These are phyloP conservation scores for Mamestra configurata DNA, from an alignment of 1,140 invertebrate genomes.

Conservation along the genomic window DNA sequence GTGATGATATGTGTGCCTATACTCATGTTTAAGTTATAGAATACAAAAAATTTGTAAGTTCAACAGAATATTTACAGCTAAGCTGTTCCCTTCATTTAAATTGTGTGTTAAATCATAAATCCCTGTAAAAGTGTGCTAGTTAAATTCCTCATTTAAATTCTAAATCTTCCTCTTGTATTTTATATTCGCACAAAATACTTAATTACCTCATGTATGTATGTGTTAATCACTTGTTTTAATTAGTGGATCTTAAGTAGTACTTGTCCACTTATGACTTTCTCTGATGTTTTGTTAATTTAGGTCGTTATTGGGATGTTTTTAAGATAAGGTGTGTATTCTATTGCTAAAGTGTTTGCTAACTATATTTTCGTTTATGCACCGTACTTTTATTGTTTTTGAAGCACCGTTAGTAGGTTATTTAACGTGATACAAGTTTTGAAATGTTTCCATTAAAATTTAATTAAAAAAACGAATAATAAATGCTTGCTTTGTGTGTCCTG, in stretches of 20 bases:
- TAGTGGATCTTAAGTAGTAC: conserved; percentile 49
- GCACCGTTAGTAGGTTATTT: conserved; percentile 12
- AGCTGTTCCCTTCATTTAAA: background rate
- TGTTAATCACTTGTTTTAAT: conserved; percentile 13
- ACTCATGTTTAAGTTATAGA: background rate
- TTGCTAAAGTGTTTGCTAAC: conserved; percentile 7
- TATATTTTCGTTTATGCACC: conserved; percentile 35
- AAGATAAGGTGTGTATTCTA: conserved; percentile 81
- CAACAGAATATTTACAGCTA: conserved; percentile 19
- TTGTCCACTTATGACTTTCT: conserved; percentile 50
- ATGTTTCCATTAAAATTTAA: background rate
- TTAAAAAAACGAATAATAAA: background rate
- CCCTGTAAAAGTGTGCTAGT: conserved; percentile 3
- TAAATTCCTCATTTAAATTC: background rate
- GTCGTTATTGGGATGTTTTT: conserved; percentile 83
- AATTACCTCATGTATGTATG: background rate
- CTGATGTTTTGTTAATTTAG: conserved; percentile 76
- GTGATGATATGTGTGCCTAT: background rate
- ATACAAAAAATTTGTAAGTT: background rate
- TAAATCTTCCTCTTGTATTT: background rate
- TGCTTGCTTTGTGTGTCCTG: conserved; percentile 10
- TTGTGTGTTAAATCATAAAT: background rate
- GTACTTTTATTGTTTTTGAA: conserved; percentile 1
- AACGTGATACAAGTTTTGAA: background rate
- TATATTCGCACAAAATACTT: conserved; percentile 3